These are phyloP conservation scores for Punctoribates punctum DNA, from an alignment of 2,888 invertebrate genomes.

Conservation along the genomic window DNA sequence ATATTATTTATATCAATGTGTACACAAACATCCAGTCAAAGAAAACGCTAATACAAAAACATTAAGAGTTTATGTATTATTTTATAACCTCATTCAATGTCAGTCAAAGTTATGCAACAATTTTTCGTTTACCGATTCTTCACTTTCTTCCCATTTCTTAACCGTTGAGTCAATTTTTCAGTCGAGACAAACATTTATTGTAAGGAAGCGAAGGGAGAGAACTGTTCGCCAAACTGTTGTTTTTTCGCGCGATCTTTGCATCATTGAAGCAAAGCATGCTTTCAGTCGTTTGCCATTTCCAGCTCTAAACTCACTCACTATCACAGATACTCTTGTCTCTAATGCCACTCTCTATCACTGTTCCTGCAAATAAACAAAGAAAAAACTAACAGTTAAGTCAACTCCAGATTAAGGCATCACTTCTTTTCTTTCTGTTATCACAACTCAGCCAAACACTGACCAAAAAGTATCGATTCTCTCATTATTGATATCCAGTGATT, in stretches of 20 bases:
- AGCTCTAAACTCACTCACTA: not conserved
- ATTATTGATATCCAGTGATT: constrained; percentile 14
- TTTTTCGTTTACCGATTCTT: not conserved
- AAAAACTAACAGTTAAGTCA: constrained; percentile 30
- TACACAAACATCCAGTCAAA: constrained; percentile 3
- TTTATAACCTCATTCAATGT: constrained; percentile 17
- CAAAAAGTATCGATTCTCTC: constrained; percentile 11
- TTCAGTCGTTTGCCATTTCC: not conserved
- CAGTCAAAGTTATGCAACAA: constrained; percentile 19
- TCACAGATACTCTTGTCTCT: not conserved
- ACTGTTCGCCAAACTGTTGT: not conserved
- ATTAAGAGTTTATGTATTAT: constrained; percentile 22
- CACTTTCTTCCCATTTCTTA: not conserved
- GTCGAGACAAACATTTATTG: not conserved
- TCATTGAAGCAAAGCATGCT: constrained; percentile 35
- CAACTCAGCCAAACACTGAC: constrained; percentile 2
- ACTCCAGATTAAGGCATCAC: constrained; percentile 24
- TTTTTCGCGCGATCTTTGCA: constrained; percentile 29
- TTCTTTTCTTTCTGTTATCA: constrained; percentile 19
- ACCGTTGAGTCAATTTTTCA: not conserved
- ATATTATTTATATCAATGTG: constrained; percentile 33
- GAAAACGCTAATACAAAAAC: constrained; percentile 6
- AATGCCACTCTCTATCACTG: not conserved
- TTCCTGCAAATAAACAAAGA: constrained; percentile 2
- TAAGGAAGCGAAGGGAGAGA: no score